Evolutionary conservation across 2,888 invertebrate genomes (phyloP), one percentile per base, ranked within the genome.

Genomic region (Schizaphis graminum): DNA sequence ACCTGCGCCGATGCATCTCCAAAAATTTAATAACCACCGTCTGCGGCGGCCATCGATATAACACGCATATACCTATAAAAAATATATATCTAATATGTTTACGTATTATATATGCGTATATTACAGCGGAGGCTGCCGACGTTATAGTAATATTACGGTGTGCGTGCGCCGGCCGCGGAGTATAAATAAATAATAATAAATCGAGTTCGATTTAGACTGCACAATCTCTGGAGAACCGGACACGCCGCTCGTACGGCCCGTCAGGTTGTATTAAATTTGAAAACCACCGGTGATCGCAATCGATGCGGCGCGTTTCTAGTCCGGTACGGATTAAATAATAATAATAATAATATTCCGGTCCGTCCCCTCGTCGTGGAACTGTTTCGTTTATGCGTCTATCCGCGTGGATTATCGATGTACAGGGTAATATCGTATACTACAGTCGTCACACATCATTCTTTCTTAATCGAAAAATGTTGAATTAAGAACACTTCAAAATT

Each of bases 271-370:
- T 67, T 93, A 67, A 87, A 88, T 89, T 93, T 44, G 53, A 93
- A 93, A 53, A 67, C 89, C 89, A 61, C 53, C 88, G 13, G 89
- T 53, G 88, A 93, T 93, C 89, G 89, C 92, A 92, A 92, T 92
- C 87, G 88, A 16, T 67, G 88, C 61, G 92, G 92, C 92, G 56
- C 77, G 89, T 67, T 88, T 93, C 77, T 67, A 56, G 61, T 89
- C 67, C 89, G 77, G 49, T 86, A 67, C 49, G 44, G 56, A 57
- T 89, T 89, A 89, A 89, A 89, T 57, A 89, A 89, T 89, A 57
- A 53, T 41, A 47, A 86, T 49, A 53, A 87, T 87, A 49, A n/a
- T 88, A 77, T 77, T n/a, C 67, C 24, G 91, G n/a, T 56, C 56
- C 89, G 89, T 35, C 88, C 56, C 26, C 53, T 53, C 88, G 88